phyloP scores from a whole-genome alignment of 1,140 invertebrate genomes.

The Littorina saxatilis region DNA sequence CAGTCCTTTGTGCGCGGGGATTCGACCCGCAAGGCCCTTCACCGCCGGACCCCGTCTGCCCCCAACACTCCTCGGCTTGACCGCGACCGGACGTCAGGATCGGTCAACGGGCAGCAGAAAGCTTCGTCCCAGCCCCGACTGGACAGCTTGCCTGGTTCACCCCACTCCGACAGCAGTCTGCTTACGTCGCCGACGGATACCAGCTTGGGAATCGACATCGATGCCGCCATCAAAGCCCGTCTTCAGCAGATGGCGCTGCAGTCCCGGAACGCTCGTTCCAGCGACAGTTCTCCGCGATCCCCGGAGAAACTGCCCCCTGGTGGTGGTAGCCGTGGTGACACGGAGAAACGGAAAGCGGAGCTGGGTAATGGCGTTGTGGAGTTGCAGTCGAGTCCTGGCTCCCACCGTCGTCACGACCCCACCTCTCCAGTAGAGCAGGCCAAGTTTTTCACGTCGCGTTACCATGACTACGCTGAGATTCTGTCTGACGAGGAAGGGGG shows the following conservation, averaged over 20 bases:
- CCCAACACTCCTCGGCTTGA: slow-evolving; percentile 61
- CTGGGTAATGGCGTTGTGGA: slow-evolving; percentile 10
- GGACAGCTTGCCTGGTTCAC: slow-evolving; percentile 14
- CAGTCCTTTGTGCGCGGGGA: slow-evolving; percentile 66
- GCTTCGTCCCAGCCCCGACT: slow-evolving; percentile 46
- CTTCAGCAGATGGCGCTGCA: slow-evolving; percentile 38
- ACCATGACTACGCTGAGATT: slow-evolving; percentile 71
- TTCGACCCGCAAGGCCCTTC: slow-evolving; percentile 62
- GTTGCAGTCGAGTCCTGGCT: slow-evolving; percentile 56
- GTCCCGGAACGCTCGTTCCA: not conserved
- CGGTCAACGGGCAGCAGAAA: slow-evolving; percentile 32
- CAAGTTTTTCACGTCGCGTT: slow-evolving; percentile 57
- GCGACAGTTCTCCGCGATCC: slow-evolving; percentile 25
- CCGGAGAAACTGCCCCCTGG: slow-evolving; percentile 35
- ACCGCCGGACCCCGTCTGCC: slow-evolving; percentile 64
- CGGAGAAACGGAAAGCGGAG: slow-evolving; percentile 50
- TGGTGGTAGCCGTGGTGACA: slow-evolving; percentile 15
- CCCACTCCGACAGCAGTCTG: slow-evolving; percentile 19
- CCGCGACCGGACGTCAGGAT: slow-evolving; percentile 5
- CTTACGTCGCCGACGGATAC: slow-evolving; percentile 7
- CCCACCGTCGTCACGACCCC: slow-evolving; percentile 48
- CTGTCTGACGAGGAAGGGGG: slow-evolving; percentile 50
- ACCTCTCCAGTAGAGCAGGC: not conserved
- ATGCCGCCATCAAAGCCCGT: slow-evolving; percentile 44
- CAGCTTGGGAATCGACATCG: slow-evolving; percentile 43